Evolutionary conservation across 2,797 vertebrate genomes (phyloP).

Genomic region (Euphonia xanthogaster): DNA sequence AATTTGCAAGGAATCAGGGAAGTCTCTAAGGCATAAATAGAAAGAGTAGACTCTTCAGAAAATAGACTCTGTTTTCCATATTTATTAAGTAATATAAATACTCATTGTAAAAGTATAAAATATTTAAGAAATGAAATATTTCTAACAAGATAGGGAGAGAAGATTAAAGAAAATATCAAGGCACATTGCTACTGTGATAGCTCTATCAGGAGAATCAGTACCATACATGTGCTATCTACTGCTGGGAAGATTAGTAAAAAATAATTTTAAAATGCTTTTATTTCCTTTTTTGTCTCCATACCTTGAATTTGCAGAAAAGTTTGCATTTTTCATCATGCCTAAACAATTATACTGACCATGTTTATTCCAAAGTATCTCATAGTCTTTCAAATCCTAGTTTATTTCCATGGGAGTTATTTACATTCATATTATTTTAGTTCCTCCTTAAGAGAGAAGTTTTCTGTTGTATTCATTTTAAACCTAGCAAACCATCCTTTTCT

Average conservation of each 20-base stretch:
- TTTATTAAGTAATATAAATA: constrained; percentile 10
- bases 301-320: neutral
- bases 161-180: neutral
- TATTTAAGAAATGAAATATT: neutral
- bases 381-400: neutral
- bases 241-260: neutral
- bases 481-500: neutral
- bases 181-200: constrained; percentile 14
- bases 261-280: constrained; percentile 4
- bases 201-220: neutral
- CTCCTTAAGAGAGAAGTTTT: neutral
- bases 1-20: neutral
- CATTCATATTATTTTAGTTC: neutral
- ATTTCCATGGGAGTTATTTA: neutral
- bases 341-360: neutral
- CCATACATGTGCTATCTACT: neutral
- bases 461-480: neutral
- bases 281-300: neutral
- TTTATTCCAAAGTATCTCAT: neutral
- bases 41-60: neutral
- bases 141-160: neutral
- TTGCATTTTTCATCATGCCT: neutral
- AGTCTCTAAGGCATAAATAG: neutral
- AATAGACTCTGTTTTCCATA: neutral
- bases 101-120: neutral